phyloP scores from a whole-genome alignment of 92 coral and sea anemone species.

The Zoanthus solanderi region DNA sequence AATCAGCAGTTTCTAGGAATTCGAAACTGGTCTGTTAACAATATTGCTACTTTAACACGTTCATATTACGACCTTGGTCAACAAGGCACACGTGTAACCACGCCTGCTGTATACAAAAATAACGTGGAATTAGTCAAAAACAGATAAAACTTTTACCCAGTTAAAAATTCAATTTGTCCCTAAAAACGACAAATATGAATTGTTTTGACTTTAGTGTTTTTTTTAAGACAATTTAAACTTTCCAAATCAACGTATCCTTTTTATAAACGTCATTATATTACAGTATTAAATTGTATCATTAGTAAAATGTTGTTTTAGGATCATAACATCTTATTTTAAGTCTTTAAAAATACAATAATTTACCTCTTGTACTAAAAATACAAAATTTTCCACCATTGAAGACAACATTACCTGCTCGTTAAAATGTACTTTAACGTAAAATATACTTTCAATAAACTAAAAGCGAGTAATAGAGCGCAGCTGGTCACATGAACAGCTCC shows the following conservation, averaged over 20 bases:
- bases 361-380: constrained; percentile 48
- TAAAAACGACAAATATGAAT: constrained; percentile 36
- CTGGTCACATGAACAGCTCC: constrained; percentile 42
- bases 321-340: constrained; percentile 43
- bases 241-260: constrained; percentile 35
- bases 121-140: background rate
- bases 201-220: constrained; percentile 13
- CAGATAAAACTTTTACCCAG: background rate
- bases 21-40: background rate
- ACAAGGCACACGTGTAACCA: constrained; percentile 8
- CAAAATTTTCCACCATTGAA: constrained; percentile 5
- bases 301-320: constrained; percentile 18
- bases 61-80: constrained; percentile 22
- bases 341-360: constrained; percentile 50
- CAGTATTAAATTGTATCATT: constrained; percentile 39
- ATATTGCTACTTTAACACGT: background rate
- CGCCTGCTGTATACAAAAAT: constrained; percentile 23
- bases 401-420: constrained; percentile 45
- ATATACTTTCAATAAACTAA: constrained; percentile 47
- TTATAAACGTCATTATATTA: constrained; percentile 44
- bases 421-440: constrained; percentile 54
- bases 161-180: constrained; percentile 12
- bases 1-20: too few species aligned
- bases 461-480: constrained; percentile 17
- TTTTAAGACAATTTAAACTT: constrained; percentile 24